Base-by-base conservation (phyloP, 2,797 vertebrate genomes). In the Melanogrammus aeglefinus region DNA sequence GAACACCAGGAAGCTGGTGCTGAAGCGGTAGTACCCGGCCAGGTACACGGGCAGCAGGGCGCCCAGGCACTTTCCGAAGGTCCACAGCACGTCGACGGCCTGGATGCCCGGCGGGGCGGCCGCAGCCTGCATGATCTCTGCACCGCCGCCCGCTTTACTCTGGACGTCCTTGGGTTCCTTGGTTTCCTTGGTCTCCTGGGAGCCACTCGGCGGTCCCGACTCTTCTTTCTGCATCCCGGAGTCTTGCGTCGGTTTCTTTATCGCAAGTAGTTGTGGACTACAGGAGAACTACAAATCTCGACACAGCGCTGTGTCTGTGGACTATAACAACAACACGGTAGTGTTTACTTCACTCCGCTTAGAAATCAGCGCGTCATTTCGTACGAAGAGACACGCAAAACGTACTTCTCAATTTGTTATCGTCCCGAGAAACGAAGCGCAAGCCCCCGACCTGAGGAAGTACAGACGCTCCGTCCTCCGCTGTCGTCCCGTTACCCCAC, bases 21-120 rank as follows among this genome's bases (percentile, higher is more conserved):
- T 95, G 77, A 95, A 86, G 16, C 95, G 92, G 84, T 95, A 95
- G 83, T 94, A 95, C 0, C 95, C 95, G 0, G 94, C 94, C 79
- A 96, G 92, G 83, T 96, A 96, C 8, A 95, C 93, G 31, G 94
- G 94, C n/a, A 96, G 84, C 83, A 96, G 36, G 2, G 94, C 92
- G 0, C 92, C 91, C 24, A 96, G 89, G 41, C 94, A 95, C 86
- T 95, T 96, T 29, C 94, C 94, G 29, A 96, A 95, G 0, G 94
- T 94, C 92, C 91, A 95, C 0, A 96, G 89, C 39, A 95, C 91
- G 0, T 93, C 92, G 24, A 94, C 91, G 0, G 94, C 92, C 10
- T 91, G 92, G 0, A 94, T 85, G 2, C 94, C 91, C 27, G 47
- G 79, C 0, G 82, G 24, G 73, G 38, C 10, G 77, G 5, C 35